Percentiles rank a stretch among this genome's conserved stretches.
phyloP scores from a whole-genome alignment of 2,888 invertebrate species.

The Halocaridina rubra region DNA sequence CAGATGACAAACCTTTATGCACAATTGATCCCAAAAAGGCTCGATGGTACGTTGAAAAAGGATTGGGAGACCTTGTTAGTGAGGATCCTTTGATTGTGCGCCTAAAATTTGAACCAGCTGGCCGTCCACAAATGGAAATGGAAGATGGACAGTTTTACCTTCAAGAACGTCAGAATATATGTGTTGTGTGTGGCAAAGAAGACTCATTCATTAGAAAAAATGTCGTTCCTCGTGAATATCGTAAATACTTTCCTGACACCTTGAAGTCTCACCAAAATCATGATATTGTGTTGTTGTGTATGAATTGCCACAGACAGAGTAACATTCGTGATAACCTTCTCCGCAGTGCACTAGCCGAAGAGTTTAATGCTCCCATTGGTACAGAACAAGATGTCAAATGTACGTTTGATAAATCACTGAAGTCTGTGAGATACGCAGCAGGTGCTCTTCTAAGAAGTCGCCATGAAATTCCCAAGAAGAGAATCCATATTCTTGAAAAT shows the following conservation, averaged over 20 bases:
- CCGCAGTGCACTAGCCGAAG: conserved; percentile 73
- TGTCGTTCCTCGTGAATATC: conserved; percentile 85
- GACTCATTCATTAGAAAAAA: conserved; percentile 81
- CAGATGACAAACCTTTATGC: conserved; percentile 81
- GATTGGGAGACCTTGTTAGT: conserved; percentile 73
- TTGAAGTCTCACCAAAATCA: conserved; percentile 86
- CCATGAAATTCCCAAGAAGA: conserved; percentile 72
- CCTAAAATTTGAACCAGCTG: conserved; percentile 82
- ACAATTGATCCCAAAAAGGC: conserved; percentile 82
- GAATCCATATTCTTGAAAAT: conserved; percentile 71
- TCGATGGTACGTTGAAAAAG: conserved; percentile 74
- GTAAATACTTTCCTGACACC: conserved; percentile 79
- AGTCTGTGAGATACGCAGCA: conserved; percentile 68
- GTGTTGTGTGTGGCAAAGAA: conserved; percentile 81
- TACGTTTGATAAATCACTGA: conserved; percentile 65
- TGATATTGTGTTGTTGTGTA: conserved; percentile 81
- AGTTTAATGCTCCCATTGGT: conserved; percentile 77
- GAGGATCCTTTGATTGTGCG: conserved; percentile 78
- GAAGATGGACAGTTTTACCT: conserved; percentile 69
- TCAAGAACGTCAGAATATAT: conserved; percentile 76
- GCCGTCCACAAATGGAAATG: conserved; percentile 77
- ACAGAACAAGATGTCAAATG: conserved; percentile 65
- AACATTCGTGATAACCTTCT: conserved; percentile 76
- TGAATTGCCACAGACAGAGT: conserved; percentile 78
- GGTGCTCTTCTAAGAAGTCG: conserved; percentile 63